Base-by-base conservation (phyloP, 2,113 vertebrate genomes). In the Deroptyus accipitrinus region DNA sequence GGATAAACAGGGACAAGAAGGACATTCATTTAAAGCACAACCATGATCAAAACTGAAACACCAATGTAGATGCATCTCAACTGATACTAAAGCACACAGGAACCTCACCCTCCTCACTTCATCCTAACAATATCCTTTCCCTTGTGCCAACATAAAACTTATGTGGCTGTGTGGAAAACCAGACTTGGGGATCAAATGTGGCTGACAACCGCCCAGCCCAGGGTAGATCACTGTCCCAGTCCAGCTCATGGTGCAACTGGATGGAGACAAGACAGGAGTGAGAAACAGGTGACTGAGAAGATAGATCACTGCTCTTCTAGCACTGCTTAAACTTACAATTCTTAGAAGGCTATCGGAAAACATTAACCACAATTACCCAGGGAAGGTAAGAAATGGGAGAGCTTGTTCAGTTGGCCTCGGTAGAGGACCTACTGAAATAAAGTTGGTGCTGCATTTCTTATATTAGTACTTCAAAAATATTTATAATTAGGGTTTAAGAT, bases 291-390 rank as follows among this genome's bases (percentile, higher is more conserved):
- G 41, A 67, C 12, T 35, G 4, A 80, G 51, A 88, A 46, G 35
- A 77, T 0, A 1, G 12, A 25, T 54, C 33, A 41, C 17, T 42
- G 17, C 20, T 89, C 59, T 70, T 64, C 54, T 35, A 86, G 13
- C 35, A 86, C 13, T 39, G 31, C 69, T 84, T 12, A 20, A 42
- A 44, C 18, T 62, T 62, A 48, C 1, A 57, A 55, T n/a, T n/a
- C 25, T 42, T 22, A 41, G 27, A n/a, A 7, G 28, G 30, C 17
- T 84, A 30, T 41, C 19, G 54, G 49, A 75, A 86, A 96, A 79
- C 7, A 69, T 23, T n/a, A 78, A 73, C 35, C 1, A 1, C 22
- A 39, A 5, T 39, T 68, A 42, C 11, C 35, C 0, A 2, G 4
- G 37, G 25, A 78, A 16, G 10, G 10, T 25, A 69, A 78, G 37